phyloP scores from a whole-genome alignment of 2,797 vertebrate genomes.

The Sarcophilus harrisii region DNA sequence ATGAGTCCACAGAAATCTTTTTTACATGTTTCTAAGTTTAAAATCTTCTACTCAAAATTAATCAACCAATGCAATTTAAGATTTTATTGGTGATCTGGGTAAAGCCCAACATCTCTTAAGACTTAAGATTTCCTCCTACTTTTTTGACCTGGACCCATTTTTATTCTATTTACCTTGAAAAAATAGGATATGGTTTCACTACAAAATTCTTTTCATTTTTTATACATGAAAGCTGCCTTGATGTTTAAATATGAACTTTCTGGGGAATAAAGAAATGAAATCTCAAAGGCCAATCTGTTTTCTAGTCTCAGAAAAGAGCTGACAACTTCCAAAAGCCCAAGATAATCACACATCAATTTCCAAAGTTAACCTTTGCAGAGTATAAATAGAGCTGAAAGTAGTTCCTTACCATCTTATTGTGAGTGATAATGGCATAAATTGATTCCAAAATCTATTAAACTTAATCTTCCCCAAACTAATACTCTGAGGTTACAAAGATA shows the following conservation, averaged over 20 bases:
- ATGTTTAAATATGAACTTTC: constrained; percentile 63
- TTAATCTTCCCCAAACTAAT: constrained; percentile 79
- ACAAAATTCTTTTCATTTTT: constrained; percentile 55
- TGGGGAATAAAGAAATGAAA: constrained; percentile 60
- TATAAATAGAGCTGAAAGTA: constrained; percentile 71
- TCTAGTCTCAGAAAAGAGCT: constrained; percentile 71
- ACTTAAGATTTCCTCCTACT: constrained; percentile 33
- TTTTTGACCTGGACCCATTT: constrained; percentile 27
- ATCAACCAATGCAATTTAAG: constrained; percentile 28
- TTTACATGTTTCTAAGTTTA: constrained; percentile 38
- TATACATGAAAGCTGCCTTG: constrained; percentile 41
- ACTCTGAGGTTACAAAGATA: constrained; percentile 74
- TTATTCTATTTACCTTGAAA: constrained; percentile 43
- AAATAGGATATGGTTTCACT: not conserved
- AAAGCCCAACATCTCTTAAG: constrained; percentile 52
- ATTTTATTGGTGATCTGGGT: constrained; percentile 33
- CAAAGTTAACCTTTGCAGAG: constrained; percentile 72
- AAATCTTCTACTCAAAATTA: constrained; percentile 60
- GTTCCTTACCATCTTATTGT: constrained; percentile 67
- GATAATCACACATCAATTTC: constrained; percentile 58
- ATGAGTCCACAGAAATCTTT: constrained; percentile 39
- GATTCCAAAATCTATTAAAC: constrained; percentile 79
- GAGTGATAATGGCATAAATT: constrained; percentile 65
- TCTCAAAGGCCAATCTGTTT: constrained; percentile 73
- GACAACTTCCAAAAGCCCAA: constrained; percentile 74